Evolutionary conservation across 2,888 invertebrate species (phyloP), one percentile per base, ranked within the genome.

Genomic region (Cylindroiulus punctatus): DNA sequence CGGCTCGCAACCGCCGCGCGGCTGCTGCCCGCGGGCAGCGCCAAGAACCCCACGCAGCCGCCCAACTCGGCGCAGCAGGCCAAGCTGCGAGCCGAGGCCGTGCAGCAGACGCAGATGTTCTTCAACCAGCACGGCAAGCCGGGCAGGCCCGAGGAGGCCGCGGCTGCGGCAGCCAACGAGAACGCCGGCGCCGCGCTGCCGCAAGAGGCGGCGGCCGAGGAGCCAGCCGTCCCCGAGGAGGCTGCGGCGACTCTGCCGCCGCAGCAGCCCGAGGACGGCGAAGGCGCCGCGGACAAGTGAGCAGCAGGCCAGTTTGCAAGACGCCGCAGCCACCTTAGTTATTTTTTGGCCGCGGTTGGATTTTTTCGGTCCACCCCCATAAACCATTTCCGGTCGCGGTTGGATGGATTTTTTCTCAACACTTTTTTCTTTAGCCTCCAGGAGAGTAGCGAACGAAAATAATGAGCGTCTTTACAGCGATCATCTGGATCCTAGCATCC

Each of bases 1-100:
- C 84, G 84, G 17, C 30, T 30, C 19, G 10, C 17, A 14, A 17
- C 47, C 17, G n/a, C 52, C 0, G 84, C 17, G n/a, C 26, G 22
- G 22, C 36, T 0, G 81, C 12, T 7, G 30, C 17, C 10, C 10
- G 26, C 12, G 81, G 81, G 1, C 30, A 40, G 10, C 32, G 26
- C 42, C 14, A 47, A 44, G 84, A 47, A 30, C 4, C 44, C 84
- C 14, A 86, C 86, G 36, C 86, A 87, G 86, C 87, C 89, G 85
- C 87, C 89, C 82, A 88, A 88, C 17, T 87, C 88, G n/a, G 88
- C 89, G 14, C 89, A 89, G 85, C 88, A 89, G 84, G 88, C 88
- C n/a, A 89, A 89, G 86, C 87, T 89, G 86, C 86, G 89, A 86
- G 88, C 88, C 10, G 89, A 89, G 87, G 89, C 89, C 65, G 87